phyloP scores from a whole-genome alignment of 2,797 vertebrate genomes.

The Malacoraja senta region DNA sequence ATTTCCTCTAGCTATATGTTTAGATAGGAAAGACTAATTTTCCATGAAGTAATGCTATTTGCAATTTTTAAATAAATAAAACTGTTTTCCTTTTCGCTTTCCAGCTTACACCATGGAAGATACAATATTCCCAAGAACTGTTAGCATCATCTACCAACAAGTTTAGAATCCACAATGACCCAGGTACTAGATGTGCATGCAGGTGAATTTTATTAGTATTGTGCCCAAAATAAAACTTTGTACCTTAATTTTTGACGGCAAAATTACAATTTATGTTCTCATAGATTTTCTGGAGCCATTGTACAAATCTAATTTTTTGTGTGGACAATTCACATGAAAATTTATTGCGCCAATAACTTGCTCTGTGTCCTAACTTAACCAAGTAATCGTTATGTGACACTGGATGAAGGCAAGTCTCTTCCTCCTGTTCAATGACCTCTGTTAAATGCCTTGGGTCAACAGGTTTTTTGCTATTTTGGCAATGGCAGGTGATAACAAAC shows the following conservation, averaged over 20 bases:
- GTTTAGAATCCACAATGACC: neutral
- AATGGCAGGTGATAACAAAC: neutral
- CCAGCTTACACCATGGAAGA: neutral
- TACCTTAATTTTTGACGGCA: neutral
- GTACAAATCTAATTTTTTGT: neutral
- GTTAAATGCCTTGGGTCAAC: neutral
- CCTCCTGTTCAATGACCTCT: neutral
- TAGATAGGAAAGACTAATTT: neutral
- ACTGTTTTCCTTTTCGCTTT: neutral
- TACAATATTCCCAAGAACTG: neutral
- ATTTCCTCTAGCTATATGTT: neutral
- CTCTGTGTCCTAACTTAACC: neutral
- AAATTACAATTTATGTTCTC: neutral
- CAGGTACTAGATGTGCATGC: neutral
- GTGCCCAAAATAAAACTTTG: neutral
- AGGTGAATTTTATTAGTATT: neutral
- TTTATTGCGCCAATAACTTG: neutral
- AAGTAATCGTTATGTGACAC: neutral
- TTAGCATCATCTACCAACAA: neutral
- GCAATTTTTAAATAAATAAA: neutral
- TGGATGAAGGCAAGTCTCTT: neutral
- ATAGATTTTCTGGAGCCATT: neutral
- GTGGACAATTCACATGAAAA: no score
- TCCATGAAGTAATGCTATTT: conserved; percentile 9
- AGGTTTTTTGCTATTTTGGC: neutral